A percentile compares a stretch with the other conserved stretches of the same genome.
phyloP scores from a whole-genome alignment of 2,888 invertebrate genomes.

The Phalera bucephala region DNA sequence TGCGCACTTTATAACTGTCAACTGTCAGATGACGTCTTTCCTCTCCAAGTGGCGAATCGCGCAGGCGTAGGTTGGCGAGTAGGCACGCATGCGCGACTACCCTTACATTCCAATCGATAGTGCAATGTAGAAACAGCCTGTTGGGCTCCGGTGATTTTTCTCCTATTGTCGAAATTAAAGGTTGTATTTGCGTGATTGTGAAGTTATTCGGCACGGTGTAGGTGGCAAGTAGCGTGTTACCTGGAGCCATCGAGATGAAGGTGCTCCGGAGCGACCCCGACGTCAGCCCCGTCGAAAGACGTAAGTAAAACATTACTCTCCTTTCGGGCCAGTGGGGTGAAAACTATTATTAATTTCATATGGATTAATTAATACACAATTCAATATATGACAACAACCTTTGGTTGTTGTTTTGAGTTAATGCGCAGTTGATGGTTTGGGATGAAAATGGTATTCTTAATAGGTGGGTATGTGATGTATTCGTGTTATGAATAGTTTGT shows the following conservation, averaged over 20 bases:
- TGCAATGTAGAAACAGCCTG: constrained; percentile 75
- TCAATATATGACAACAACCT: too few species aligned
- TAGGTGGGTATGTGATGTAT: too few species aligned
- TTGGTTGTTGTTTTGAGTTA: too few species aligned
- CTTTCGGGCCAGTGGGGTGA: too few species aligned
- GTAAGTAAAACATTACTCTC: too few species aligned
- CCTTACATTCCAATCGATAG: constrained; percentile 64
- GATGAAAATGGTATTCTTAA: too few species aligned
- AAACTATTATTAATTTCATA: too few species aligned
- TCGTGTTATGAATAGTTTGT: too few species aligned
- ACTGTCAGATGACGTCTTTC: constrained; percentile 74
- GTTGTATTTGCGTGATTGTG: constrained; percentile 46
- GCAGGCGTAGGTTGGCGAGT: constrained; percentile 30
- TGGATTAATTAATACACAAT: too few species aligned
- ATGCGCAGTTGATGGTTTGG: too few species aligned
- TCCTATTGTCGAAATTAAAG: constrained; percentile 44
- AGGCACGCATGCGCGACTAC: constrained; percentile 58
- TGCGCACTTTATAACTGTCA: constrained; percentile 41
- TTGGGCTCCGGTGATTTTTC: constrained; percentile 61
- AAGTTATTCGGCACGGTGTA: constrained; percentile 64
- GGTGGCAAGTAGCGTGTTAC: constrained; percentile 70
- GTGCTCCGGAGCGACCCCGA: constrained; percentile 84
- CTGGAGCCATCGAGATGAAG: constrained; percentile 73
- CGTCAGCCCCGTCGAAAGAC: constrained; percentile 81
- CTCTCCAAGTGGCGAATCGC: constrained; percentile 42